Conservation (phyloP, 2,113 vertebrate species). For the Delphinus delphis region DNA sequence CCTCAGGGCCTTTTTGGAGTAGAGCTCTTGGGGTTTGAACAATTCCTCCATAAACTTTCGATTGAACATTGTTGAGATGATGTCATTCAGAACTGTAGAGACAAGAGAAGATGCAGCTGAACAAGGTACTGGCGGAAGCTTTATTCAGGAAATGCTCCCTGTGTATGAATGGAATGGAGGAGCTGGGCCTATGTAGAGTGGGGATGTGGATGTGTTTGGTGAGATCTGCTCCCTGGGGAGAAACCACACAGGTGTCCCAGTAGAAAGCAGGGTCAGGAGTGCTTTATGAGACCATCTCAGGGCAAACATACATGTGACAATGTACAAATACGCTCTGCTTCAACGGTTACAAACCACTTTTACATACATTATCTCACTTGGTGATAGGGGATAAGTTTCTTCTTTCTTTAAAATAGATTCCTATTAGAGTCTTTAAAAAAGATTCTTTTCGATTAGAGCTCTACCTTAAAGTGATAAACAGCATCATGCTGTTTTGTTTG, state of each 20-base stretch:
- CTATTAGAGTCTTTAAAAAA: background rate
- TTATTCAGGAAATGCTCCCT: background rate
- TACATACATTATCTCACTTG: background rate
- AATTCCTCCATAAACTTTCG: constrained; percentile 96
- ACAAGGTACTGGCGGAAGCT: background rate
- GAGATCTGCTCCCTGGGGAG: background rate
- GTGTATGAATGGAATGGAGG: background rate
- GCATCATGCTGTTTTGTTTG: background rate
- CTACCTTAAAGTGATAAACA: constrained; percentile 13
- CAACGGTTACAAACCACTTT: background rate
- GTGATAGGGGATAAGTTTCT: background rate
- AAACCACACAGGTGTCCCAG: background rate
- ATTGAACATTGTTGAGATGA: constrained; percentile 98
- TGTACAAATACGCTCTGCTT: background rate
- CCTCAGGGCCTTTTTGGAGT: constrained; percentile 96
- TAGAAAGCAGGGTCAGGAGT: background rate
- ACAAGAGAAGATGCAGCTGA: constrained; percentile 64
- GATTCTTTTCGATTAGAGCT: background rate
- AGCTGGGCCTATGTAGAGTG: fast-evolving
- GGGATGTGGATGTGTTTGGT: background rate
- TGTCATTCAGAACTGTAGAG: constrained; percentile 97
- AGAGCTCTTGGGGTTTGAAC: constrained; percentile 98
- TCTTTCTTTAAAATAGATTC: background rate
- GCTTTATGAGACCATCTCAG: background rate
- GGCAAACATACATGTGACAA: background rate